These are phyloP conservation scores for Monochamus alternatus DNA, from an alignment of 2,888 invertebrate species.

Conservation along the genomic window DNA sequence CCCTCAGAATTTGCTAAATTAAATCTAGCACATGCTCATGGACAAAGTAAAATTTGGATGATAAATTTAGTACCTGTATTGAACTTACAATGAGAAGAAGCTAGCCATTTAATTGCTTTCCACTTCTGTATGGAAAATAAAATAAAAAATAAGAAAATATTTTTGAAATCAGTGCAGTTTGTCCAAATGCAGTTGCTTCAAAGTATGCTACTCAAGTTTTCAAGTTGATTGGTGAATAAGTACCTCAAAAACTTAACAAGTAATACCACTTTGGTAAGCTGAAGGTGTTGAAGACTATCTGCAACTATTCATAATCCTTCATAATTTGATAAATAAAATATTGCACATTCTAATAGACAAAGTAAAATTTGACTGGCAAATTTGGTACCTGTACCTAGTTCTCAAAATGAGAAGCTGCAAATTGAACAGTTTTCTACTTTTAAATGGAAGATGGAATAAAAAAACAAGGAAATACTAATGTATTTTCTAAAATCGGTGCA, in stretches of 20 bases:
- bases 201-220: conserved; percentile 96
- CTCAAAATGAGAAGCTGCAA: no score
- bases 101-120: conserved; percentile 96
- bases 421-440: no score
- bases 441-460: no score
- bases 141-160: conserved; percentile 95
- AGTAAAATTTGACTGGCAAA: no score
- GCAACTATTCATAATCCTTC: no score
- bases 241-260: conserved; percentile 97
- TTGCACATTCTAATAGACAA: no score
- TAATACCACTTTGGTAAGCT: conserved; percentile 71
- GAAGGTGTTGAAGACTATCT: no score
- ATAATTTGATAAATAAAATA: no score
- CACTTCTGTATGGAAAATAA: conserved; percentile 99
- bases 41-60: conserved; percentile 96
- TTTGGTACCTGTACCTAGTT: no score
- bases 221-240: conserved; percentile 94
- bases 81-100: conserved; percentile 95
- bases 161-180: conserved; percentile 94
- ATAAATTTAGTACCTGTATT: conserved; percentile 93
- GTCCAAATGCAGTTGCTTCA: conserved; percentile 97
- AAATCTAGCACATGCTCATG: conserved; percentile 75
- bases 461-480: no score
- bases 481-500: no score
- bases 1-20: no score